phyloP scores from a whole-genome alignment of 2,888 invertebrate species.

The Thymelicus lineola region DNA sequence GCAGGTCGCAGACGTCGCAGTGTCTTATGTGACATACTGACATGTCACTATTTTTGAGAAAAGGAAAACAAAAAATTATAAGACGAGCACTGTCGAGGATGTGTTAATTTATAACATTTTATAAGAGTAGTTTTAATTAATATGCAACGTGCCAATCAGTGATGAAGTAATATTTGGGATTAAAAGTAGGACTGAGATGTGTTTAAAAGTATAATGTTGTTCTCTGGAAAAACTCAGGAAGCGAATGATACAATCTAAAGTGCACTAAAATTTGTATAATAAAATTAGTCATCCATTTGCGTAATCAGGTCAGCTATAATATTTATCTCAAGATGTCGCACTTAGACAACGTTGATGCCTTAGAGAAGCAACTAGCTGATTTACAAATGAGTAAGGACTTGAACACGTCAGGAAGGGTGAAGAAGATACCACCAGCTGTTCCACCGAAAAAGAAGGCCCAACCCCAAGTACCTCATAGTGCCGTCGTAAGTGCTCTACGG shows the following conservation, averaged over 20 bases:
- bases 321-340: conserved; percentile 63
- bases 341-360: conserved; percentile 85
- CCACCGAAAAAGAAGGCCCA: conserved; percentile 91
- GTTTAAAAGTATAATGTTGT: neutral
- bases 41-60: too few species aligned
- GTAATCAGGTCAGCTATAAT: conserved; percentile 29
- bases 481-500: conserved; percentile 87
- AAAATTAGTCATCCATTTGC: conserved; percentile 35
- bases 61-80: too few species aligned
- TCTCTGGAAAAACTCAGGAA: neutral
- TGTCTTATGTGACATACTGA: too few species aligned
- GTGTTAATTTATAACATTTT: too few species aligned
- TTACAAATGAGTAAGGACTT: conserved; percentile 85
- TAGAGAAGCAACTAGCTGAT: conserved; percentile 89
- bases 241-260: neutral
- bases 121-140: too few species aligned
- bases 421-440: conserved; percentile 91
- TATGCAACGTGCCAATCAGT: too few species aligned
- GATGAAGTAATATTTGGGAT: too few species aligned
- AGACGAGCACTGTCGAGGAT: too few species aligned
- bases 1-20: too few species aligned
- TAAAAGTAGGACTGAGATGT: too few species aligned
- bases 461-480: conserved; percentile 91
- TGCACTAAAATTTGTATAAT: conserved; percentile 8
- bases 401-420: conserved; percentile 60